These are phyloP conservation scores for Harpagoxenus sublaevis DNA, from an alignment of 2,888 invertebrate species.

Conservation along the genomic window DNA sequence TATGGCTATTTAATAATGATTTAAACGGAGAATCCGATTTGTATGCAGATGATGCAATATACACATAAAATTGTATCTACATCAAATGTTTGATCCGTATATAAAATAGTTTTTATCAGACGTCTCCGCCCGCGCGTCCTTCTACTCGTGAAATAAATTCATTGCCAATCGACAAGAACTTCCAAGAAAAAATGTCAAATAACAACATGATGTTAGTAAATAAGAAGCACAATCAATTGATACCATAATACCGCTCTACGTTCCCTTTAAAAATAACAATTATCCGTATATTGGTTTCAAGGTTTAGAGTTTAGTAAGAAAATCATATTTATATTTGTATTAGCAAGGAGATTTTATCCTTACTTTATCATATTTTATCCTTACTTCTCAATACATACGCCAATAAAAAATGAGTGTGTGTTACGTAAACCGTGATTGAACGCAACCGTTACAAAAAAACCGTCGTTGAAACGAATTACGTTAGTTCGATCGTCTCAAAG, in stretches of 20 bases:
- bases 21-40: background rate
- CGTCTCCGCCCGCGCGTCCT: background rate
- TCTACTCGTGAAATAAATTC: constrained; percentile 1
- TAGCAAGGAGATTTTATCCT: background rate
- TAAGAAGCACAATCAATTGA: background rate
- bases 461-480: background rate
- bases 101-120: constrained; percentile 1
- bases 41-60: background rate
- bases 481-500: background rate
- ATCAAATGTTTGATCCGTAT: constrained; percentile 2
- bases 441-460: background rate
- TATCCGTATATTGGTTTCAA: background rate
- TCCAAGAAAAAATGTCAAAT: background rate
- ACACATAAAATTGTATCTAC: background rate
- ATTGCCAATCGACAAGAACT: constrained; percentile 7
- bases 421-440: background rate
- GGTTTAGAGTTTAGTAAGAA: background rate
- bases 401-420: background rate
- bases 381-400: background rate
- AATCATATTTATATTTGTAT: background rate
- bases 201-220: background rate
- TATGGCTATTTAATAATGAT: background rate
- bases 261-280: background rate
- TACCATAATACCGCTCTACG: background rate
- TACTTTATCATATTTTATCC: background rate